Percentiles rank a stretch among this genome's conserved stretches.
phyloP scores from a whole-genome alignment of 2,888 invertebrate genomes.

The Leucoma salicis region DNA sequence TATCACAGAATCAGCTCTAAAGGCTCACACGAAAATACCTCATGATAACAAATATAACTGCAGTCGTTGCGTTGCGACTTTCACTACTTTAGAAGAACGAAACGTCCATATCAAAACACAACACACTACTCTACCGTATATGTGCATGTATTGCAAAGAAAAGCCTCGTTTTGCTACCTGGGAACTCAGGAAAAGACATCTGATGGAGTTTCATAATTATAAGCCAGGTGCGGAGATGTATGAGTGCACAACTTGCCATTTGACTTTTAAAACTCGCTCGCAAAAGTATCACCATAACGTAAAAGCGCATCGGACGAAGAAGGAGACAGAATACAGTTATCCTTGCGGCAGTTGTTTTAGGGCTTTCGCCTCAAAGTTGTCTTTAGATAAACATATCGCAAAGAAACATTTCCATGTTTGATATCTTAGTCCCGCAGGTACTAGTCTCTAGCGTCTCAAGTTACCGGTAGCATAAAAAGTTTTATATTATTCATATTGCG shows the following conservation, averaged over 20 bases:
- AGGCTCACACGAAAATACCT: constrained; percentile 65
- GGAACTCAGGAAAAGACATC: constrained; percentile 67
- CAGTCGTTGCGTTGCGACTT: constrained; percentile 69
- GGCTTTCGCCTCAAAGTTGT: constrained; percentile 75
- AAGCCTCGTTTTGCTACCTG: constrained; percentile 72
- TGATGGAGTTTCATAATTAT: constrained; percentile 73
- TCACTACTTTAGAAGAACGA: constrained; percentile 65
- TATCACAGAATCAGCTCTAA: constrained; percentile 66
- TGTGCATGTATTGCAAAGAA: constrained; percentile 72
- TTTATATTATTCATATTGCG: no score
- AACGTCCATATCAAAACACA: constrained; percentile 67
- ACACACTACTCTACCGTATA: constrained; percentile 67
- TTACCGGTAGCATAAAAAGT: no score
- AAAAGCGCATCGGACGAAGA: constrained; percentile 70
- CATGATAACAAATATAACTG: constrained; percentile 72
- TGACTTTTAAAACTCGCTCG: constrained; percentile 71
- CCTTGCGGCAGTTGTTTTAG: constrained; percentile 76
- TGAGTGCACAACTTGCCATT: constrained; percentile 72
- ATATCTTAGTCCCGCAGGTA: background rate
- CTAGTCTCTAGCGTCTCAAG: no score
- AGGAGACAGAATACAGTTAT: constrained; percentile 68
- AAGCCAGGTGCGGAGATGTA: constrained; percentile 72
- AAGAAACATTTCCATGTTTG: constrained; percentile 77
- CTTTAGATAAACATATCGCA: constrained; percentile 78
- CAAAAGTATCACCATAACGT: constrained; percentile 76